These are phyloP conservation scores for Aurelia sp. DNA, from an alignment of 30 jellyfish, hydroid and myxozoan genomes.

Conservation along the genomic window DNA sequence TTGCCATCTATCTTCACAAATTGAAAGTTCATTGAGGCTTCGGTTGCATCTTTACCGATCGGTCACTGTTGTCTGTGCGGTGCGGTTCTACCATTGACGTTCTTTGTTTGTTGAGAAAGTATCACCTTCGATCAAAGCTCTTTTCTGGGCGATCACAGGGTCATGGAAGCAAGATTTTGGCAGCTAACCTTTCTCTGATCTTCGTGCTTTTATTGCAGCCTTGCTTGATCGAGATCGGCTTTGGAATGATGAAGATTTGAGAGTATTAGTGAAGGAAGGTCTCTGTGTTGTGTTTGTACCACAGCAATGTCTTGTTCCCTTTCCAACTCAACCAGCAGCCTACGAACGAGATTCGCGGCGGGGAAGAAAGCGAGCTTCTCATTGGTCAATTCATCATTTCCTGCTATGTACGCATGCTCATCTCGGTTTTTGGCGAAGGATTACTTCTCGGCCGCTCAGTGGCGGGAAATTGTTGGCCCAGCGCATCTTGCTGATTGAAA, in stretches of 20 bases:
- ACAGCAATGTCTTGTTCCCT: conserved; percentile 21
- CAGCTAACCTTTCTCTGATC: neutral
- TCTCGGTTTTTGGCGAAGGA: neutral
- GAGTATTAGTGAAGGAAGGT: too few relatives aligned
- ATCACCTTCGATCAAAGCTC: too few relatives aligned
- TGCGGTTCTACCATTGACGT: neutral
- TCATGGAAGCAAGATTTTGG: neutral
- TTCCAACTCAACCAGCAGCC: conserved; percentile 25
- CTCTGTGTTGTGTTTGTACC: neutral
- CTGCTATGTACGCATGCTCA: conserved; percentile 88
- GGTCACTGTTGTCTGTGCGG: neutral
- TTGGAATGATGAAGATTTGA: too few relatives aligned
- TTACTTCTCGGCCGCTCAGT: conserved; percentile 22
- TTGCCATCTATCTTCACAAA: conserved; percentile 72
- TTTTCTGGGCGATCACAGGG: neutral
- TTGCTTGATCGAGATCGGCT: too few relatives aligned
- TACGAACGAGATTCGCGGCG: conserved; percentile 99
- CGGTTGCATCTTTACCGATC: neutral
- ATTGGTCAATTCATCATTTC: conserved; percentile 78
- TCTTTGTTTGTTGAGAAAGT: neutral
- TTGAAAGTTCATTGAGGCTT: neutral
- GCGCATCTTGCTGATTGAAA: too few relatives aligned
- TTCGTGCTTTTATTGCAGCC: too few relatives aligned
- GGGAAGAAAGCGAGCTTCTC: conserved; percentile 80
- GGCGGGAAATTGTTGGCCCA: conserved; percentile 60